A percentile compares a stretch with the other conserved stretches of the same genome.
Evolutionary conservation across 2,113 vertebrate species (phyloP).

Genomic region (Nycticryphes semicollaris): DNA sequence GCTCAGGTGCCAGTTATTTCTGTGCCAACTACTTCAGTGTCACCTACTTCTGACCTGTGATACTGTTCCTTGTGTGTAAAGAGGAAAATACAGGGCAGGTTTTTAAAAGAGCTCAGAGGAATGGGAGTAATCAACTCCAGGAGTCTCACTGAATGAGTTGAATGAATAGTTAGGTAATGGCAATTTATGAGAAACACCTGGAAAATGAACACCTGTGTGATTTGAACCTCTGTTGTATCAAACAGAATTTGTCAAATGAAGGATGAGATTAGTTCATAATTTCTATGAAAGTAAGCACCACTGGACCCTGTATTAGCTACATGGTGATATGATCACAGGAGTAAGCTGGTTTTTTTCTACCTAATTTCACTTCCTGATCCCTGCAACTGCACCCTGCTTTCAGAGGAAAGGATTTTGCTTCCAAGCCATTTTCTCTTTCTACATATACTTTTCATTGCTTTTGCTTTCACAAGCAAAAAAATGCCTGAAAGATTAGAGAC

Average conservation of each 20-base stretch:
- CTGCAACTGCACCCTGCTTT: neutral
- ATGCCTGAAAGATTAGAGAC: neutral
- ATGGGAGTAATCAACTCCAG: neutral
- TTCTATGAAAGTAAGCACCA: neutral
- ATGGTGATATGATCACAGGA: fast-evolving
- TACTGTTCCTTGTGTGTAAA: neutral
- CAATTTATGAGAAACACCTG: neutral
- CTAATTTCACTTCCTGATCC: neutral
- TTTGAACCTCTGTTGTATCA: neutral
- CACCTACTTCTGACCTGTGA: neutral
- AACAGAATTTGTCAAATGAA: neutral
- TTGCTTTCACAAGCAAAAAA: neutral
- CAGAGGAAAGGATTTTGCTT: neutral
- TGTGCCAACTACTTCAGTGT: neutral
- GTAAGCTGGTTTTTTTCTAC: neutral
- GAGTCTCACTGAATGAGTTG: neutral
- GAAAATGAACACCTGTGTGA: neutral
- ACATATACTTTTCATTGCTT: neutral
- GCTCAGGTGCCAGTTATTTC: neutral
- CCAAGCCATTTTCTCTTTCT: neutral
- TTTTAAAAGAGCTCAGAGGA: neutral
- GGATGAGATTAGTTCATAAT: neutral
- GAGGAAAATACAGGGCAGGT: neutral
- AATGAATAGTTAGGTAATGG: neutral
- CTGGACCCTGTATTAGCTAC: neutral